Conservation (phyloP, 2,113 vertebrate species). For the Merops nubicus region DNA sequence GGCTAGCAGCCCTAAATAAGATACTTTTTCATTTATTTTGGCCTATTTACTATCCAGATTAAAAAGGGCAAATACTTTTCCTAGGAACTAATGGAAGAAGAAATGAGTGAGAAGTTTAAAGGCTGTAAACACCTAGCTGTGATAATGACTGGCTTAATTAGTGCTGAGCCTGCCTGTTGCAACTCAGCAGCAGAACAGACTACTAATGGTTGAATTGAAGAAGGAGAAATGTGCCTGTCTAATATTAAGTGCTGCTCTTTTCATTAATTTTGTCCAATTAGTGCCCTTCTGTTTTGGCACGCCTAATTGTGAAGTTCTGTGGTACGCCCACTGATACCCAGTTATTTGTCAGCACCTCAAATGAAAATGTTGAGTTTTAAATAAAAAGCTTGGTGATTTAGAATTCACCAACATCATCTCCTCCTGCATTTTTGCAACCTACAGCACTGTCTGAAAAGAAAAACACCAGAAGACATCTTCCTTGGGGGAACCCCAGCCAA, state of each 20-base stretch:
- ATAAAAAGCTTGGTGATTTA: background rate
- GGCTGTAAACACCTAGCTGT: constrained; percentile 25
- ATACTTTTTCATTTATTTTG: background rate
- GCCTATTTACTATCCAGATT: background rate
- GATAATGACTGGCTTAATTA: constrained; percentile 63
- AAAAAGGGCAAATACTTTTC: background rate
- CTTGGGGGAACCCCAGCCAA: background rate
- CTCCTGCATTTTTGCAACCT: background rate
- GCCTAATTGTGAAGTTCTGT: background rate
- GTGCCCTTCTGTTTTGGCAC: background rate
- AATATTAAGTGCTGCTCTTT: constrained; percentile 13
- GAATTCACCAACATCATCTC: background rate
- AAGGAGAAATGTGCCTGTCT: constrained; percentile 14
- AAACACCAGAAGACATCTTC: background rate
- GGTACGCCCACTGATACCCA: background rate
- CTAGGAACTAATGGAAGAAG: background rate
- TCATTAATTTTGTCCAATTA: constrained; percentile 21
- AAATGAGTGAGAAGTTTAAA: constrained; percentile 12
- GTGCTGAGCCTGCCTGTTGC: constrained; percentile 18
- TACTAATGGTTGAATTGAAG: background rate
- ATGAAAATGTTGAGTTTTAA: background rate
- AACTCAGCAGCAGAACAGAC: constrained; percentile 19
- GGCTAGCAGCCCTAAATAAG: background rate
- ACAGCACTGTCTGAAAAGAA: background rate
- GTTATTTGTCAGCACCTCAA: background rate